Conservation (phyloP, 2,113 vertebrate species). For the Caretta caretta region DNA sequence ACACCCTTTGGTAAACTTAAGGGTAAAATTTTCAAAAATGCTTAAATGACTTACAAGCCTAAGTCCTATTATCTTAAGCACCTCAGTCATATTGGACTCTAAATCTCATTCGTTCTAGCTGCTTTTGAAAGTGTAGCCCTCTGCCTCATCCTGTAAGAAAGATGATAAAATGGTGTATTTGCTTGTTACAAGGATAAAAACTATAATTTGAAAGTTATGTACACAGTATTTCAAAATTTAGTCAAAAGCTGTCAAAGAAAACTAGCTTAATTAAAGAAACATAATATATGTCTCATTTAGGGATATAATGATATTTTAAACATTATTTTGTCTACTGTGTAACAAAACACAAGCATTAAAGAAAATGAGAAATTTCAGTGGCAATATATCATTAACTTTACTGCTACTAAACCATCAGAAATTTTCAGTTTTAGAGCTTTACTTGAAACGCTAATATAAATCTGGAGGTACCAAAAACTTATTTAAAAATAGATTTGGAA, state of each 20-base stretch:
- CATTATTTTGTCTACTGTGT: conserved; percentile 44
- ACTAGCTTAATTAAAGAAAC: conserved; percentile 38
- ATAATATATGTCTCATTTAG: conserved; percentile 28
- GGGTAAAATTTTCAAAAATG: not conserved
- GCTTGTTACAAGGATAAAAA: not conserved
- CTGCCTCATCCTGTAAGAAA: not conserved
- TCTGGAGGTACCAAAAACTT: not conserved
- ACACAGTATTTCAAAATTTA: not conserved
- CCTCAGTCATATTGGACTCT: not conserved
- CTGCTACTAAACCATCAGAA: conserved; percentile 23
- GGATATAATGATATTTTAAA: not conserved
- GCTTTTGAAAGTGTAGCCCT: conserved; percentile 28
- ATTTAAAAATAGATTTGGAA: not conserved
- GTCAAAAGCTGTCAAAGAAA: not conserved
- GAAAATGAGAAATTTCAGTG: conserved; percentile 44
- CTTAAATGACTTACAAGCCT: not conserved
- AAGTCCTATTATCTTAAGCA: not conserved
- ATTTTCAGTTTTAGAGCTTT: conserved; percentile 48
- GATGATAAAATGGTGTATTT: conserved; percentile 34
- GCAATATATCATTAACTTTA: conserved; percentile 56
- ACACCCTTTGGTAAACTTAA: not conserved
- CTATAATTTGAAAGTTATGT: conserved; percentile 8
- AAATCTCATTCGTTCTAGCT: not conserved
- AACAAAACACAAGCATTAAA: conserved; percentile 42
- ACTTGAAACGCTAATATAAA: conserved; percentile 40